Conservation (phyloP, 2,113 vertebrate species). For the Zingel zingel region DNA sequence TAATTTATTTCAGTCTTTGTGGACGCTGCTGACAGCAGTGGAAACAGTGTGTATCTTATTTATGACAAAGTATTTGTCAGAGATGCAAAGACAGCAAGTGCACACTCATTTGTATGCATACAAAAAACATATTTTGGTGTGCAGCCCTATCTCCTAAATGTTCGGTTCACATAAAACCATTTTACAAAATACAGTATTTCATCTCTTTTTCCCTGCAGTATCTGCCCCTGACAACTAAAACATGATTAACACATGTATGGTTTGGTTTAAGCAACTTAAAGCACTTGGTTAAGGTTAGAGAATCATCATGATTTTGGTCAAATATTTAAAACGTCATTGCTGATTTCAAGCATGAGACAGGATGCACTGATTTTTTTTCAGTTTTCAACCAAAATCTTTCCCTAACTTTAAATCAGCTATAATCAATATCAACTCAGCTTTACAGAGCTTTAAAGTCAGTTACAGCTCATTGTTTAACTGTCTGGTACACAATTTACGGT, state of each 20-base stretch:
- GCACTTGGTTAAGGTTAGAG: background rate
- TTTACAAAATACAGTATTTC: background rate
- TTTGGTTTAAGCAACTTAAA: background rate
- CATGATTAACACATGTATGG: background rate
- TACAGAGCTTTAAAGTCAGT: too few relatives aligned
- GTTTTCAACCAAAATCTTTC: too few relatives aligned
- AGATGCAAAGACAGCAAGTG: background rate
- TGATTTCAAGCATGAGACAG: too few relatives aligned
- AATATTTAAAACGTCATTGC: background rate
- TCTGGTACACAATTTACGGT: too few relatives aligned
- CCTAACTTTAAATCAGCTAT: too few relatives aligned
- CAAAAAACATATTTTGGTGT: too few relatives aligned
- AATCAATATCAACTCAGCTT: too few relatives aligned
- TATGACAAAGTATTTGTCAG: background rate
- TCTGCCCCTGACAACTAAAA: background rate
- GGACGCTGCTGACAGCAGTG: conserved; percentile 2
- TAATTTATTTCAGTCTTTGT: conserved; percentile 8
- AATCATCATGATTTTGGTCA: background rate
- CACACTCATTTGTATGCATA: background rate
- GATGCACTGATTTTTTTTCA: too few relatives aligned
- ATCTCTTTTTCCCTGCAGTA: background rate
- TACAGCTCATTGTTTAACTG: too few relatives aligned
- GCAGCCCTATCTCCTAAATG: background rate
- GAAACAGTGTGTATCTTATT: conserved; percentile 9
- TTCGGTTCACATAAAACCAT: background rate